Conservation (phyloP, 2,797 vertebrate species). For the Botia kubotai region DNA sequence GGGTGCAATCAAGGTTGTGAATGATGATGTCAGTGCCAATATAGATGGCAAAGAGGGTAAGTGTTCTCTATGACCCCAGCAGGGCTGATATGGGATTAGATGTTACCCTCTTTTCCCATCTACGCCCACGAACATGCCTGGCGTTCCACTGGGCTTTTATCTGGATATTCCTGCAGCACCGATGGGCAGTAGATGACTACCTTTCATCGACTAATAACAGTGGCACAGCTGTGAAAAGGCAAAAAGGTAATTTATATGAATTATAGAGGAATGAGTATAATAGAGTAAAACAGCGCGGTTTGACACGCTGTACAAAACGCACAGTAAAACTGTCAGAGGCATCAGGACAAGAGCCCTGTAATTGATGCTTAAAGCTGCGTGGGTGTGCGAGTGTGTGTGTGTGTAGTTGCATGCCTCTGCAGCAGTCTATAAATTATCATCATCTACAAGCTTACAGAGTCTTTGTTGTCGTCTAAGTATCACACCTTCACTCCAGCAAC, state of each 20-base stretch:
- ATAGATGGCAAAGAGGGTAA: conserved; percentile 57
- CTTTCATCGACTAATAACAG: conserved; percentile 80
- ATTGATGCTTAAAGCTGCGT: conserved; percentile 75
- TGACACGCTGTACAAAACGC: conserved; percentile 82
- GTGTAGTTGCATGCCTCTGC: conserved; percentile 53
- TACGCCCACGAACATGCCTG: neutral
- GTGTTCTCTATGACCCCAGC: conserved; percentile 58
- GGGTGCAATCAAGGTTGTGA: conserved; percentile 68
- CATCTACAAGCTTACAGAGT: conserved; percentile 72
- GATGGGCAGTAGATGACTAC: conserved; percentile 64
- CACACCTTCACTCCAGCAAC: neutral
- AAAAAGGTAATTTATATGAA: conserved; percentile 82
- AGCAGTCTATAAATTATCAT: conserved; percentile 80
- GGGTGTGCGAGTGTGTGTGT: conserved; percentile 50
- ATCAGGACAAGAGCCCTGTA: conserved; percentile 74
- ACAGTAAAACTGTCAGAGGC: conserved; percentile 83
- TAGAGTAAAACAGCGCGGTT: conserved; percentile 74
- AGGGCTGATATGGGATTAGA: conserved; percentile 61
- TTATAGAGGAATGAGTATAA: conserved; percentile 81
- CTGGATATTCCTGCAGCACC: conserved; percentile 63
- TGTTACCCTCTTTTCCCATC: conserved; percentile 49
- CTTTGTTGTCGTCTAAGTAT: conserved; percentile 66
- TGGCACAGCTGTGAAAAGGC: conserved; percentile 76
- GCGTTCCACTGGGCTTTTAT: conserved; percentile 60
- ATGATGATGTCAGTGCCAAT: conserved; percentile 56